Evolutionary conservation across 2,888 invertebrate genomes (phyloP).

Genomic region (Diadegma fenestrale): DNA sequence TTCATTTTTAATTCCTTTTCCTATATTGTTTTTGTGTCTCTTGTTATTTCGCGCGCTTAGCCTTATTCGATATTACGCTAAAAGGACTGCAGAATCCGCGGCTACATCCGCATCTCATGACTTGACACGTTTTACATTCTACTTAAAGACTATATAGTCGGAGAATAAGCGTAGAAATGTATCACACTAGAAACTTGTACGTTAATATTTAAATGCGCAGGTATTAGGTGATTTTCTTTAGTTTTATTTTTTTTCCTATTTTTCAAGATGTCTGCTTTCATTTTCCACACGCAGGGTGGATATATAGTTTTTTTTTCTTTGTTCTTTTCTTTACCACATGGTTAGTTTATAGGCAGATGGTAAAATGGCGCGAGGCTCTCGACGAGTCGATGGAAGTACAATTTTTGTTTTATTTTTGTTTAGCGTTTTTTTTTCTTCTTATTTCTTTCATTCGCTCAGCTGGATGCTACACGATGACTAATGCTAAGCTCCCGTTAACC

Average conservation of each 20-base stretch:
- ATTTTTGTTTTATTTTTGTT: conserved; percentile 3
- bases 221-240: conserved; percentile 69
- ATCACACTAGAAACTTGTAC: conserved; percentile 83
- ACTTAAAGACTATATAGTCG: conserved; percentile 77
- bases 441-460: conserved; percentile 36
- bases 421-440: conserved; percentile 1
- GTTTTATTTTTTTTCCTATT: conserved; percentile 65
- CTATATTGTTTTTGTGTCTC: conserved; percentile 16
- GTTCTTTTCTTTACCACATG: conserved; percentile 2
- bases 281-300: background rate
- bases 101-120: conserved; percentile 63
- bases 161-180: conserved; percentile 84
- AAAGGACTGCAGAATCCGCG: conserved; percentile 62
- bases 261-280: conserved; percentile 14
- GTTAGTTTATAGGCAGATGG: conserved; percentile 39
- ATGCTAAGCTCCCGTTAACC: conserved; percentile 60
- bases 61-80: conserved; percentile 65
- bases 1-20: background rate
- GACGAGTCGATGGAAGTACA: conserved; percentile 46
- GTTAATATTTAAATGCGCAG: conserved; percentile 81
- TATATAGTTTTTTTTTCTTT: conserved; percentile 4
- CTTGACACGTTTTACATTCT: conserved; percentile 65
- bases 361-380: conserved; percentile 33
- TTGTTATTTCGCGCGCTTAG: conserved; percentile 31
- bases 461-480: conserved; percentile 55